These are phyloP conservation scores for Brachionus rotundiformis DNA, from an alignment of 1,140 invertebrate species.

Conservation along the genomic window DNA sequence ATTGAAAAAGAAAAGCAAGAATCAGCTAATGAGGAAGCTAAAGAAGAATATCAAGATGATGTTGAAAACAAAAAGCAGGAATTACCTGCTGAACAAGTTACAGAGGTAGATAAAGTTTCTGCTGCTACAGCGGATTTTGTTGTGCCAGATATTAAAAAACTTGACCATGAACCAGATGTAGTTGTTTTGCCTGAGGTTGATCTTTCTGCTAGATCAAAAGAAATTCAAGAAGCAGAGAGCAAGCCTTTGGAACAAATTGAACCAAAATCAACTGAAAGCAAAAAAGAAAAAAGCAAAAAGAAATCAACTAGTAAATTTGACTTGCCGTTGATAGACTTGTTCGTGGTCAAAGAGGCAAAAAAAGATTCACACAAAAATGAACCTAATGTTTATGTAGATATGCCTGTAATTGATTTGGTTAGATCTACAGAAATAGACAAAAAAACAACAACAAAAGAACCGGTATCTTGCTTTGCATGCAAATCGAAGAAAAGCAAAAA, in stretches of 20 bases:
- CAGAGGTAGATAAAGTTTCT: neutral
- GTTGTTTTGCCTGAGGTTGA: constrained; percentile 40
- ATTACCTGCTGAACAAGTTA: neutral
- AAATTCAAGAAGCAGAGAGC: neutral
- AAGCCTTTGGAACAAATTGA: neutral
- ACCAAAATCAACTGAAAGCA: neutral
- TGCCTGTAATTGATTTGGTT: constrained; percentile 3
- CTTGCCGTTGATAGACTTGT: constrained; percentile 16
- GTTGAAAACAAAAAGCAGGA: neutral
- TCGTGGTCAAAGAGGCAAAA: neutral
- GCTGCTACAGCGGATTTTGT: neutral
- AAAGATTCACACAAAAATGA: neutral
- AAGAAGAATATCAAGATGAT: neutral
- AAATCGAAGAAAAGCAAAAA: neutral
- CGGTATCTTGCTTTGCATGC: neutral
- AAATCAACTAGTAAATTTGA: constrained; percentile 1
- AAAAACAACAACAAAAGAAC: neutral
- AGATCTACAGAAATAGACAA: neutral
- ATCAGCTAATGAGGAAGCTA: neutral
- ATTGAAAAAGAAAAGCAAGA: neutral
- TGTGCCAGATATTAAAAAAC: neutral
- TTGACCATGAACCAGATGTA: constrained; percentile 21
- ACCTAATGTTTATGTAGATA: neutral
- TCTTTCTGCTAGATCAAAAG: neutral
- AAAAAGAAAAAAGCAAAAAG: neutral